Base-by-base conservation (phyloP, 2,797 vertebrate species). In the Psittacula echo region DNA sequence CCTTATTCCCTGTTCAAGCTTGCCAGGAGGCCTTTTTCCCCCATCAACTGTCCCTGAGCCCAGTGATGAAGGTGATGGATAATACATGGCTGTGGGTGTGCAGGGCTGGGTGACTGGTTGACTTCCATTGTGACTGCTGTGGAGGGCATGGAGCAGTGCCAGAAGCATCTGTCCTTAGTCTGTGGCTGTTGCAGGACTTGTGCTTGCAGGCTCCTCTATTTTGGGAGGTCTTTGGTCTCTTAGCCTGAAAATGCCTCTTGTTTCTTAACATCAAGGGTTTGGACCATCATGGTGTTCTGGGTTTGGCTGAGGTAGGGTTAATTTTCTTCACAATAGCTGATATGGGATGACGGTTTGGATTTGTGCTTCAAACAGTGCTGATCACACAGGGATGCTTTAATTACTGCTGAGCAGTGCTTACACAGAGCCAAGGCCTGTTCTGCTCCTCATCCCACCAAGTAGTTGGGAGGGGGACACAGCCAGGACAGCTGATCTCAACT, bases 31-130 rank as follows among this genome's bases (percentile, higher is more conserved):
- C 42, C 48, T 26, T 58, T 61, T 68, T 27, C 30, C 50, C 30
- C 30, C 10, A 1, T 20, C 41, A 78, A 58, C 50, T 37, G 13
- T 76, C 45, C 48, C 30, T 3, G 3, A 60, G 54, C 51, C 32
- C 54, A n/a, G 58, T 2, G 2, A 14, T 41, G 64, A 37, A 20
- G 45, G 10, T 39, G 61, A 8, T 1, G 2, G 1, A 1, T 10
- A 19, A 6, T 68, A 30, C 9, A 6, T 45, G 50, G 41, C 61
- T 85, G 10, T 42, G 62, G 21, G 13, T 32, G 6, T 34, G 23
- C 45, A 12, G 60, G 56, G 34, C 34, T 27, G 34, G 48, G 60
- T 1, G 8, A 19, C 23, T 2, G 5, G 8, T 50, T 7, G n/a
- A 14, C 26, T 71, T 66, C 39, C 41, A 21, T 56, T 37, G 54